Base-by-base conservation (phyloP, 2,888 invertebrate species). In the Sipunculus nudus region DNA sequence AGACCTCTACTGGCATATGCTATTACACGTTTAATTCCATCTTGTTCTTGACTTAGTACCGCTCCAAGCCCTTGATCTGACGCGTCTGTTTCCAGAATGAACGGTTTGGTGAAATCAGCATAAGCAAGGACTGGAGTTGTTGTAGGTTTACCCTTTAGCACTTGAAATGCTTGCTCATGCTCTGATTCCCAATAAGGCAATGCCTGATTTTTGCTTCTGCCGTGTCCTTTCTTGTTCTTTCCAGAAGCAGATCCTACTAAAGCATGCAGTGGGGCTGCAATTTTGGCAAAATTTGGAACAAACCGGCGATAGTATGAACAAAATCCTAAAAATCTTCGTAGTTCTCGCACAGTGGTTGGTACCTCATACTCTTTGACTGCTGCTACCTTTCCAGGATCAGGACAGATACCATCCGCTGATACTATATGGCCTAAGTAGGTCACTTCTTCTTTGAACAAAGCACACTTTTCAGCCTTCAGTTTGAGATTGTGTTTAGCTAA, bases 1-100 rank as follows among this genome's bases (percentile, higher is more conserved):
- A 71, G 52, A 5, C 45, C 41, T 29, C 66, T 46, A 39, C 71
- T 67, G n/a, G 70, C 67, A 48, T 71, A 71, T 16, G 49, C 53
- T 8, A 72, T 39, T 1, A 71, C 62, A 10, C 28, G 41, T 0
- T 13, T 25, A 10, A 55, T 40, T 1, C 41, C 46, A 6, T 63
- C 65, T 41, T 65, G 63, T 8, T 66, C 59, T 39, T 72, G 70
- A 16, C 62, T 60, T 2, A 72, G 46, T 1, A 72, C 57, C 3
- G 60, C 68, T 4, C 70, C 67, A 2, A 71, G 47, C 2, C 69
- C 67, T 13, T 46, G 23, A 23, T 59, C 31, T 28, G 59, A 55
- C 3, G 64, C 70, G 53, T 70, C 71, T 13, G 56, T 56, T 29
- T 72, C 66, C 40, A 72, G 41, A 2, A 68, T 55, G 38, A 57